Conservation (phyloP, 2,888 invertebrate species). For the Abrostola tripartita region DNA sequence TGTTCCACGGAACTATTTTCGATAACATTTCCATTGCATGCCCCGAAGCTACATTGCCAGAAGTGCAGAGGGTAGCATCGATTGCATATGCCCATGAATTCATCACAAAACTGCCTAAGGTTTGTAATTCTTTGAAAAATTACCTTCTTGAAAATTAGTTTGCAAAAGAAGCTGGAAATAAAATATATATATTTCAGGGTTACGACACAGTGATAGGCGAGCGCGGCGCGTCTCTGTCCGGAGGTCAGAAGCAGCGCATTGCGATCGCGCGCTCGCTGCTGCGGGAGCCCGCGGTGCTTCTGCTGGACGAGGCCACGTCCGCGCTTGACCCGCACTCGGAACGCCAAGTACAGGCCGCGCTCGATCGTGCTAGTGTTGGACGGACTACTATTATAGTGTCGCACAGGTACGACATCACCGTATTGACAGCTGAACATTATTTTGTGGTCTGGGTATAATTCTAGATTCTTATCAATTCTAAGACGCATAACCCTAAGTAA, state of each 20-base stretch:
- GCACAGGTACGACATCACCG: conserved; percentile 81
- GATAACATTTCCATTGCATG: conserved; percentile 92
- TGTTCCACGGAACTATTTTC: conserved; percentile 94
- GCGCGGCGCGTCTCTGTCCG: conserved; percentile 93
- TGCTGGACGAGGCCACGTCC: conserved; percentile 95
- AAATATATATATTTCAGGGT: conserved; percentile 76
- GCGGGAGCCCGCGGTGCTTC: conserved; percentile 91
- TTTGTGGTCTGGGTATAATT: neutral
- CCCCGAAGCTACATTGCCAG: conserved; percentile 90
- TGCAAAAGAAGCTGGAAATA: too few species aligned
- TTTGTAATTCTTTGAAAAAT: conserved; percentile 68
- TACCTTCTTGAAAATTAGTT: too few species aligned
- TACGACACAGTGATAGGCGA: conserved; percentile 94
- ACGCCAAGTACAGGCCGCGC: conserved; percentile 92
- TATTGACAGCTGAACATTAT: neutral
- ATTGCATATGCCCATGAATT: conserved; percentile 94
- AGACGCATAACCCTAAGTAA: neutral
- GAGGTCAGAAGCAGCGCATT: conserved; percentile 95
- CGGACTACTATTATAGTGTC: conserved; percentile 93
- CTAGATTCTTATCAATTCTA: neutral
- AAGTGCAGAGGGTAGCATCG: conserved; percentile 91
- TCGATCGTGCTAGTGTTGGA: conserved; percentile 91
- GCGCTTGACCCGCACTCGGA: conserved; percentile 95
- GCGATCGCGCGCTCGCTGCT: conserved; percentile 95
- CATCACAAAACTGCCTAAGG: conserved; percentile 91